Percentiles rank a stretch among this genome's conserved stretches.
Conservation (phyloP, 35 echinoderm and acorn worm genomes). For the Holothuria glaberrima region DNA sequence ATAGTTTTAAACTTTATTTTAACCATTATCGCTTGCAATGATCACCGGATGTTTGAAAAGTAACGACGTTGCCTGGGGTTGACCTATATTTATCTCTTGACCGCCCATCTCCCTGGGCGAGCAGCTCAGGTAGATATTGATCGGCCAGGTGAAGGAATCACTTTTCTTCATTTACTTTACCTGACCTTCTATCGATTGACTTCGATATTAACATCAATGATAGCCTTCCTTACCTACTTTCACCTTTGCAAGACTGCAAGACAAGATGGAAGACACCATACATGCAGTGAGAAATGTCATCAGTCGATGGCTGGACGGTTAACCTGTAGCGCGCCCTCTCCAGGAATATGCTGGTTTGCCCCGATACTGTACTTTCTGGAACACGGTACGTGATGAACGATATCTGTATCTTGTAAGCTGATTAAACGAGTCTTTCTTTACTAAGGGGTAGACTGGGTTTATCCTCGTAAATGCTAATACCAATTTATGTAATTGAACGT, state of each 20-base stretch:
- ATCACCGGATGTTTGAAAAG: not conserved
- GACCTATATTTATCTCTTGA: slow-evolving; percentile 19
- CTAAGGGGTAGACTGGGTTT: not conserved
- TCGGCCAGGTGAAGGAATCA: not conserved
- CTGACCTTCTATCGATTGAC: slow-evolving; percentile 38
- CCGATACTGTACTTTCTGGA: too few relatives aligned
- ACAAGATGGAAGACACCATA: too few relatives aligned
- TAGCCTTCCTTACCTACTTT: slow-evolving; percentile 10
- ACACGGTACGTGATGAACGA: too few relatives aligned
- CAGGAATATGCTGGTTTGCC: too few relatives aligned
- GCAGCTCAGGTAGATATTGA: slow-evolving; percentile 13
- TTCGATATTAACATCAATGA: slow-evolving; percentile 2
- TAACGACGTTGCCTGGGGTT: not conserved
- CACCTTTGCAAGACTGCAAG: too few relatives aligned
- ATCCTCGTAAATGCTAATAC: slow-evolving; percentile 46
- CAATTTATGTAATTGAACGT: slow-evolving; percentile 61
- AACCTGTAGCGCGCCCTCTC: too few relatives aligned
- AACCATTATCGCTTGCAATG: slow-evolving; percentile 14
- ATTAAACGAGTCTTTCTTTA: slow-evolving; percentile 12
- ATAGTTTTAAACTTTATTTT: slow-evolving; percentile 13
- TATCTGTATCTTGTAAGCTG: too few relatives aligned
- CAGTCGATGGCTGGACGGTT: too few relatives aligned
- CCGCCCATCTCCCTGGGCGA: slow-evolving; percentile 30
- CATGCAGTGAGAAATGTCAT: too few relatives aligned
- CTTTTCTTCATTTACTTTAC: slow-evolving; percentile 20